Base-by-base conservation (phyloP, 2,113 vertebrate species). In the Nyctereutes procyonoides region DNA sequence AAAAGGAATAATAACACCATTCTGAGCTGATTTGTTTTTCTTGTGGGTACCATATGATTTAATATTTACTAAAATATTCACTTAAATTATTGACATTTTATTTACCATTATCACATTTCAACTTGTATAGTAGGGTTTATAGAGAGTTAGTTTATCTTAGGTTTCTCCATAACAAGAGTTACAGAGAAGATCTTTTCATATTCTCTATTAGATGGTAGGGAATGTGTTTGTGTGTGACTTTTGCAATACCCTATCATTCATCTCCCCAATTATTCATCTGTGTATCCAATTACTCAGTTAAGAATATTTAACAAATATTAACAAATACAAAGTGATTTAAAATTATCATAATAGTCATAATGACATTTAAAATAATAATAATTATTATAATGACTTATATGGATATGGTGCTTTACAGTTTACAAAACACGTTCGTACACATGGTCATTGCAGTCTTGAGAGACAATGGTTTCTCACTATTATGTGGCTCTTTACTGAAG, bases 71-170 rank as follows among this genome's bases (percentile, higher is more conserved):
- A 60, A 88, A 74, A 60, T 80, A 62, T 71, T 79, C 32, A 43
- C 35, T 96, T 83, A 77, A 63, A 63, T 69, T 60, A 76, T 80
- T 95, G 20, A 9, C 90, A 55, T 76, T 95, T 95, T 88, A 85
- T 9, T 38, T 65, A 62, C 17, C 28, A 14, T 67, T 38, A 38
- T 74, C 20, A 80, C 0, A 73, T 16, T 88, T 55, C 9, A 74
- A 58, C 53, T 93, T 38, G 3, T 92, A 48, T 67, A 69, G 5
- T 12, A 8, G 16, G 35, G 53, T 69, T 80, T 74, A 74, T 30
- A 56, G 63, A 74, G 28, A 55, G 38, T 20, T 53, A 43, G 30
- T 62, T 97, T 74, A 65, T 90, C 43, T 88, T n/a, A 87, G 14
- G 56, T 79, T 95, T 93, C 30, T 95, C 55, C 8, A 2, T 83